Conservation (phyloP, 1,140 invertebrate species). For the Pygmarrhopalites habei region DNA sequence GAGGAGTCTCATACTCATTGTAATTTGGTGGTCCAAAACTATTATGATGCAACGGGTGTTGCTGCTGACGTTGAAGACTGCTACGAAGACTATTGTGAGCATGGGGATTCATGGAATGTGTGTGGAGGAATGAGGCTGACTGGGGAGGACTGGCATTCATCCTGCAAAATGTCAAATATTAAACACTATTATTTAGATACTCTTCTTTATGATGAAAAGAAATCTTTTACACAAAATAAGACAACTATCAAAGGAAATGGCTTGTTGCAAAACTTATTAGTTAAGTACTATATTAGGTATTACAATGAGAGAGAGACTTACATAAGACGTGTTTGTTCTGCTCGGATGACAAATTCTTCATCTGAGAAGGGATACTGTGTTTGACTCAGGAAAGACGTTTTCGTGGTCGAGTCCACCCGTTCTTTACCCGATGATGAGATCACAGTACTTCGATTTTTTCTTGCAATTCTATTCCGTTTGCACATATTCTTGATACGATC, state of each 20-base stretch:
- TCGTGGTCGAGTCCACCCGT: slow-evolving; percentile 26
- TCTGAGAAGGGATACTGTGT: slow-evolving; percentile 31
- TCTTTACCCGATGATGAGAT: slow-evolving; percentile 33
- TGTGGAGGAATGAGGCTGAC: background rate
- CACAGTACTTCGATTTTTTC: slow-evolving; percentile 31
- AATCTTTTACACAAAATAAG: too few species aligned
- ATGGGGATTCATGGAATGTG: slow-evolving; percentile 12
- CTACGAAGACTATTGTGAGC: slow-evolving; percentile 13
- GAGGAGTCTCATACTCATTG: slow-evolving; percentile 35
- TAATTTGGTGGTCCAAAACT: slow-evolving; percentile 26
- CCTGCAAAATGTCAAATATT: too few species aligned
- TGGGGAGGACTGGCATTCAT: slow-evolving; percentile 29
- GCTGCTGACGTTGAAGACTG: slow-evolving; percentile 10
- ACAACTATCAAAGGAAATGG: too few species aligned
- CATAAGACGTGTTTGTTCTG: too few species aligned
- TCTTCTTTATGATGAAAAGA: too few species aligned
- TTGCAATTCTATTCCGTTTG: slow-evolving; percentile 47
- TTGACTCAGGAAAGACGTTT: slow-evolving; percentile 37
- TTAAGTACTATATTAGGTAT: too few species aligned
- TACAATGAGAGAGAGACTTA: slow-evolving; percentile 5
- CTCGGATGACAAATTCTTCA: slow-evolving; percentile 35
- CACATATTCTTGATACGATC: slow-evolving; percentile 65
- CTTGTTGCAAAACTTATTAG: too few species aligned
- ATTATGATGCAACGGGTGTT: slow-evolving; percentile 13
- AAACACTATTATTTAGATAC: too few species aligned